These are phyloP conservation scores for Pemphigus obesinymphae DNA, from an alignment of 1,140 invertebrate genomes.

Conservation along the genomic window DNA sequence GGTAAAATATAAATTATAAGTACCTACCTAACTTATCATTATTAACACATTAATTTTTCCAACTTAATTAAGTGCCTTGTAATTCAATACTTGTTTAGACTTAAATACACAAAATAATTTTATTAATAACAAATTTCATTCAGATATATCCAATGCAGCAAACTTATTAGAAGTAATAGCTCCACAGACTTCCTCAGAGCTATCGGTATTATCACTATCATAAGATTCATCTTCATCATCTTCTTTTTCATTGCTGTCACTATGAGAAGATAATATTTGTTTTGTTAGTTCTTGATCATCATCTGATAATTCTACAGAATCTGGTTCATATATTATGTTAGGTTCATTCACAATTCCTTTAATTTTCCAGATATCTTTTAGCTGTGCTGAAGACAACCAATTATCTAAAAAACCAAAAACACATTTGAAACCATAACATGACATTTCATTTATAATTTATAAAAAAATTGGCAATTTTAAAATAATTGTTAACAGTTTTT, in stretches of 20 bases:
- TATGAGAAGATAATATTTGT: background rate
- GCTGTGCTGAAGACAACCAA: background rate
- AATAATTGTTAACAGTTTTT: no score
- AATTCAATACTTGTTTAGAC: no score
- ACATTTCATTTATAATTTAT: no score
- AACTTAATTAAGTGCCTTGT: no score
- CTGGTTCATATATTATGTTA: background rate
- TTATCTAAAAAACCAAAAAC: background rate
- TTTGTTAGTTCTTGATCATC: background rate
- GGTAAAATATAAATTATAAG: no score
- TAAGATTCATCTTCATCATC: no score
- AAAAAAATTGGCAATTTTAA: no score
- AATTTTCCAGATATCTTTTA: constrained; percentile 31
- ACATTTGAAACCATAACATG: background rate
- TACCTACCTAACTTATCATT: no score
- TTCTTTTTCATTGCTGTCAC: background rate
- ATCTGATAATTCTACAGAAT: background rate
- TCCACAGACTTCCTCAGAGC: background rate
- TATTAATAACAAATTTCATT: background rate
- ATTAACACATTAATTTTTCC: no score
- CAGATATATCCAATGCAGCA: background rate
- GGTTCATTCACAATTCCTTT: background rate
- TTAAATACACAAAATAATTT: no score
- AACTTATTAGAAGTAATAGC: constrained; percentile 19
- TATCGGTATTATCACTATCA: background rate